Evolutionary conservation across 2,888 invertebrate genomes (phyloP).

Genomic region (Fragum sueziense): DNA sequence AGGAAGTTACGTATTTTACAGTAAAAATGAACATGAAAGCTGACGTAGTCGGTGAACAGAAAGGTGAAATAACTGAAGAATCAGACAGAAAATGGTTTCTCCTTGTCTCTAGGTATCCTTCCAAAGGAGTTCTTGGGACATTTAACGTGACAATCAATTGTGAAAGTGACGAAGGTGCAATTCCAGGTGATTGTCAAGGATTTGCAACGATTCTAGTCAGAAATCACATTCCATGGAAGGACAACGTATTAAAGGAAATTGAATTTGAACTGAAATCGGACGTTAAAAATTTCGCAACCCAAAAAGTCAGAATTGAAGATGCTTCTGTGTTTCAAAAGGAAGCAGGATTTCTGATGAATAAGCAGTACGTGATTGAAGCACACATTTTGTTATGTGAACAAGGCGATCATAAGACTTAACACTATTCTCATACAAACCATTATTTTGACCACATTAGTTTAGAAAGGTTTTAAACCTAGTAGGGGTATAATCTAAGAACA

Average conservation of each 20-base stretch:
- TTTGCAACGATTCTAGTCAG: background rate
- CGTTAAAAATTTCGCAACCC: background rate
- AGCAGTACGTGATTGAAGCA: constrained; percentile 1
- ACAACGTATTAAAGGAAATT: background rate
- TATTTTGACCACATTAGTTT: no score
- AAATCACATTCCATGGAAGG: constrained; percentile 6
- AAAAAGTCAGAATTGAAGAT: background rate
- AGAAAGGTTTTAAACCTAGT: no score
- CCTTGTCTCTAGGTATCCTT: background rate
- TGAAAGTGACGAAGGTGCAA: background rate
- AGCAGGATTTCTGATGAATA: constrained; percentile 2
- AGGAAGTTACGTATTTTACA: background rate
- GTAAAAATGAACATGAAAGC: background rate
- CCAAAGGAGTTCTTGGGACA: background rate
- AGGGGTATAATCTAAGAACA: no score
- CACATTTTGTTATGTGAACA: background rate
- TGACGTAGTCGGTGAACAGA: background rate
- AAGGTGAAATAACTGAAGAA: background rate
- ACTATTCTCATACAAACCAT: no score
- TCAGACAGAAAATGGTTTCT: background rate
- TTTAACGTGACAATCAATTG: background rate
- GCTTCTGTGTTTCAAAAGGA: background rate
- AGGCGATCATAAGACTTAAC: no score
- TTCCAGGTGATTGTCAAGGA: background rate
- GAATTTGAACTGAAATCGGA: background rate